Evolutionary conservation across 2,113 vertebrate species (phyloP).

Genomic region (Numida meleagris): DNA sequence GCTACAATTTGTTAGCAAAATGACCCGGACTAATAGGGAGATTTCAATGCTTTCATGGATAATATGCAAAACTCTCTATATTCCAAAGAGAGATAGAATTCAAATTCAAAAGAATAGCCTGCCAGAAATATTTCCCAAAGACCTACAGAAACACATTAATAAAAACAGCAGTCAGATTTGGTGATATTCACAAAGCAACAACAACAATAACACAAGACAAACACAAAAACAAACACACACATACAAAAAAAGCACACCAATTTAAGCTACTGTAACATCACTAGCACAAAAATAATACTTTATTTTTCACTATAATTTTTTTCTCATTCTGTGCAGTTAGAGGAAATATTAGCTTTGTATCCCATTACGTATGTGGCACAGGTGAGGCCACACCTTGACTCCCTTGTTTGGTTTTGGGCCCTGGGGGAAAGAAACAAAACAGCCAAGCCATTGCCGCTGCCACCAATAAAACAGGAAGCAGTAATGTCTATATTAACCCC

Average conservation of each 20-base stretch:
- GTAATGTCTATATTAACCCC: accelerated
- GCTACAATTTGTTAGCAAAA: not conserved
- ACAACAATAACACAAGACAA: not conserved
- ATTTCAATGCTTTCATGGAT: not conserved
- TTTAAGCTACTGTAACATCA: not conserved
- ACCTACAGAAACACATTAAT: not conserved
- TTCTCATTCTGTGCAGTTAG: not conserved
- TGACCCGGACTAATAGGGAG: not conserved
- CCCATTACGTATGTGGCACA: not conserved
- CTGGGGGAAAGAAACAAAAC: not conserved
- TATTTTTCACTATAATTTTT: not conserved
- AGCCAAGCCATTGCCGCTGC: not conserved
- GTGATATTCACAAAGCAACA: not conserved
- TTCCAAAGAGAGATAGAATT: not conserved
- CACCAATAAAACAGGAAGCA: not conserved
- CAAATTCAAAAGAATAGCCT: not conserved
- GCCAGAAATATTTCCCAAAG: not conserved
- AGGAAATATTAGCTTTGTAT: not conserved
- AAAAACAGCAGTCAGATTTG: not conserved
- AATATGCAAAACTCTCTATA: not conserved
- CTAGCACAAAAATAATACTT: not conserved
- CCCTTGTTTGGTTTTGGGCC: no score
- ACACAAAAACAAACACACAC: not conserved
- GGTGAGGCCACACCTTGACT: no score
- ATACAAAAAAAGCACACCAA: not conserved